phyloP scores from a whole-genome alignment of 2,888 invertebrate genomes.

The Rhogogaster chlorosoma region DNA sequence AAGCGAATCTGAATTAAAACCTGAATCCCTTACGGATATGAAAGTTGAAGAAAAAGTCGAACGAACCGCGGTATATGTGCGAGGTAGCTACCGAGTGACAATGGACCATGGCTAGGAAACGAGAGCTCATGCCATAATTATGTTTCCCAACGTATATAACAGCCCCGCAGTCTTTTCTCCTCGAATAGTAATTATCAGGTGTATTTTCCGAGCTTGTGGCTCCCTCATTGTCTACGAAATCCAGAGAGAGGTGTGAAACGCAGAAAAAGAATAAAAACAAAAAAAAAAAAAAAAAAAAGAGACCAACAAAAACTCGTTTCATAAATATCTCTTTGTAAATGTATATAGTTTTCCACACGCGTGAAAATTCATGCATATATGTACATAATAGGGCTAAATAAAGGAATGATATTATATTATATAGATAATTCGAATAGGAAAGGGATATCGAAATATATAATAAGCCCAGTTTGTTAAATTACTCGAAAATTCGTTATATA shows the following conservation, averaged over 20 bases:
- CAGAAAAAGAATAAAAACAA: background rate
- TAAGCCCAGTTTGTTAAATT: background rate
- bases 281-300: background rate
- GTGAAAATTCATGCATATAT: too few species aligned
- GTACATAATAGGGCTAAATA: too few species aligned
- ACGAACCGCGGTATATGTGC: too few species aligned
- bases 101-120: constrained; percentile 30
- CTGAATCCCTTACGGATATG: constrained; percentile 24
- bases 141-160: background rate
- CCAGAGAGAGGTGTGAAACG: constrained; percentile 27
- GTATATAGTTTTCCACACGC: background rate
- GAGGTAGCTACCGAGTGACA: background rate
- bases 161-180: constrained; percentile 9
- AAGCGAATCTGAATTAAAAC: constrained; percentile 20
- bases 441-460: background rate
- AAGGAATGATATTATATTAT: too few species aligned
- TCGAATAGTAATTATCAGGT: constrained; percentile 48
- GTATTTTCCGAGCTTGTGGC: constrained; percentile 45
- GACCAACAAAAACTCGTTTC: background rate
- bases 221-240: constrained; percentile 37
- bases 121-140: constrained; percentile 25
- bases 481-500: background rate
- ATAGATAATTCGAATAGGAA: background rate
- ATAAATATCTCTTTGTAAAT: constrained; percentile 27
- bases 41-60: background rate